phyloP scores from a whole-genome alignment of 2,888 invertebrate genomes.

The Teinopalpus imperialis region DNA sequence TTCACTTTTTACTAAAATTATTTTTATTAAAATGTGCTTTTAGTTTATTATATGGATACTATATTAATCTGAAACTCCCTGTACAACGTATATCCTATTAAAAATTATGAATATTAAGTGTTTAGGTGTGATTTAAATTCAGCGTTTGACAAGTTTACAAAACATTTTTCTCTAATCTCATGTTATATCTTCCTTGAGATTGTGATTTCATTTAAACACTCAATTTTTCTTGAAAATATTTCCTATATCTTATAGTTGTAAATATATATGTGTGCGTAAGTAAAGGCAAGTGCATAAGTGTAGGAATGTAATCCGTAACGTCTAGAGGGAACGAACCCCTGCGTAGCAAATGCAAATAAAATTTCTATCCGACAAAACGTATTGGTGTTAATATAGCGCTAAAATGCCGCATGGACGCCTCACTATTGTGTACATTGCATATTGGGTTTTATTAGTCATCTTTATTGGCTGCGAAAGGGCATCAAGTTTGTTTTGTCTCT shows the following conservation, averaged over 20 bases:
- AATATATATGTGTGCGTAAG: conserved; percentile 26
- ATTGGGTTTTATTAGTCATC: conserved; percentile 67
- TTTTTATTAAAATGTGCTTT: too few species aligned
- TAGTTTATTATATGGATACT: too few species aligned
- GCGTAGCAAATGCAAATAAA: conserved; percentile 72
- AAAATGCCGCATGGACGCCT: conserved; percentile 56
- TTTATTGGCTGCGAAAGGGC: conserved; percentile 62
- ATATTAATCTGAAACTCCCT: too few species aligned
- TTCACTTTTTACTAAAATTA: too few species aligned
- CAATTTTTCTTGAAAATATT: background rate
- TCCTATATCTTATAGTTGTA: conserved; percentile 5
- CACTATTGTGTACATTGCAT: conserved; percentile 63
- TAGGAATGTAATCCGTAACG: conserved; percentile 60
- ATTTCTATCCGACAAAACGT: conserved; percentile 75
- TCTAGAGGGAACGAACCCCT: conserved; percentile 47
- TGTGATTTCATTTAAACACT: too few species aligned
- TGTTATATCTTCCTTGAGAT: too few species aligned
- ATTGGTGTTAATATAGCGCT: conserved; percentile 72
- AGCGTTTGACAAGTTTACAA: too few species aligned
- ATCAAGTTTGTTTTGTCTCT: conserved; percentile 38
- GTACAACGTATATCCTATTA: too few species aligned
- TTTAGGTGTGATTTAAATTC: too few species aligned
- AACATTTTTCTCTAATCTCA: too few species aligned
- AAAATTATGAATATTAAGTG: too few species aligned
- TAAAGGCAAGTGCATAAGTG: conserved; percentile 58